These are phyloP conservation scores for Argya squamiceps DNA, from an alignment of 2,797 vertebrate species.

Conservation along the genomic window DNA sequence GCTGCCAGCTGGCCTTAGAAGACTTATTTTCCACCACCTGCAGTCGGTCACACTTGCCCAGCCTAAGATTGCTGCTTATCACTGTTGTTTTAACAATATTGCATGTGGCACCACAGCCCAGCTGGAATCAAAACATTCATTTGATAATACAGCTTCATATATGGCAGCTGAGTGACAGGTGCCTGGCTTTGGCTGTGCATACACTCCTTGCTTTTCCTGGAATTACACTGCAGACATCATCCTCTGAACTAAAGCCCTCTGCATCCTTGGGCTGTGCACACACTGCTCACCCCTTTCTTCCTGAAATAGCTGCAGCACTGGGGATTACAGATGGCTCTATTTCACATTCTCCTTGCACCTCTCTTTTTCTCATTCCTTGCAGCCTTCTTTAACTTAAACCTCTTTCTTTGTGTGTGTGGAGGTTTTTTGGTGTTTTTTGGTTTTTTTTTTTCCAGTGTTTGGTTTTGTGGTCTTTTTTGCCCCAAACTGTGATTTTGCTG, in stretches of 20 bases:
- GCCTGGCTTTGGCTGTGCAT: not conserved
- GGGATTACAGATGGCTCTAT: not conserved
- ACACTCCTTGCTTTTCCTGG: not conserved
- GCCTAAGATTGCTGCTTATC: not conserved
- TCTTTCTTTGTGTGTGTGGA: not conserved
- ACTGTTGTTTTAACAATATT: not conserved
- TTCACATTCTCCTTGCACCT: not conserved
- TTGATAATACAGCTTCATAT: not conserved
- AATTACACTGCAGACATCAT: not conserved
- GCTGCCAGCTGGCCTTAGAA: conserved; percentile 16
- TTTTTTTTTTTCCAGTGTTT: not conserved
- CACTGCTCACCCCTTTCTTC: not conserved
- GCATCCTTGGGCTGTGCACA: not conserved
- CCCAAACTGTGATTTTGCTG: accelerated
- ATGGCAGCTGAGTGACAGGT: not conserved
- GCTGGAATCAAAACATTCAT: not conserved
- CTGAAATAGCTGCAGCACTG: not conserved
- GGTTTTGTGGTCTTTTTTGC: accelerated
- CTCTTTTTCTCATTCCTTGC: not conserved
- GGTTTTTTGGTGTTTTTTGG: no score
- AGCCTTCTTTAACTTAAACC: not conserved
- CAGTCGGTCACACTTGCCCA: not conserved
- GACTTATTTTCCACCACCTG: conserved; percentile 10
- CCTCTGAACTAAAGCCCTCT: not conserved
- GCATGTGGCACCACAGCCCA: not conserved